These are phyloP conservation scores for Gopherus evgoodei DNA, from an alignment of 2,113 vertebrate species.

Conservation along the genomic window DNA sequence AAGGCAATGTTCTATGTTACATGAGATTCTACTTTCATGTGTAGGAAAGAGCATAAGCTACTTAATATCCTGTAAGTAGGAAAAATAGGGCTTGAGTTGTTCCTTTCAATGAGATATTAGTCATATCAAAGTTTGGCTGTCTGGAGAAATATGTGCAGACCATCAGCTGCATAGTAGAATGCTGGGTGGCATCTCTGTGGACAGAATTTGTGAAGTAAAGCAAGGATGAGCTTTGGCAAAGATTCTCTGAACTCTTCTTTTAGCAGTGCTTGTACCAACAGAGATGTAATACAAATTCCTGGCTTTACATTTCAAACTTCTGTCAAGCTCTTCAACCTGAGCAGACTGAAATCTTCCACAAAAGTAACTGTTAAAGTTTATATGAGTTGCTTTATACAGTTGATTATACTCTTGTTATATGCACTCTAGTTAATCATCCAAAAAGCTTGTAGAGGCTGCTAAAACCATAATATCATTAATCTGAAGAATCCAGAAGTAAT, in stretches of 20 bases:
- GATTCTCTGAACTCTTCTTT: background rate
- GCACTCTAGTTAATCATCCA: constrained; percentile 17
- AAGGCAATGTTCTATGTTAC: background rate
- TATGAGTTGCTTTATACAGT: background rate
- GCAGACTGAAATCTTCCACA: constrained; percentile 37
- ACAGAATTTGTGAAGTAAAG: background rate
- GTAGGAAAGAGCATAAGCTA: background rate
- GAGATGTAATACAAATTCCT: background rate
- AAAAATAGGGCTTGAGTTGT: background rate
- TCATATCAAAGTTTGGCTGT: background rate
- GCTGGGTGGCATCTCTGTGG: background rate
- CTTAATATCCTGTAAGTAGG: background rate
- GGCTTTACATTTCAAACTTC: constrained; percentile 14
- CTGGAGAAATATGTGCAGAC: background rate
- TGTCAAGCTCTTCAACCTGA: constrained; percentile 23
- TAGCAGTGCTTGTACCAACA: constrained; percentile 15
- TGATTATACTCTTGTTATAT: background rate
- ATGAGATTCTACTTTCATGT: background rate
- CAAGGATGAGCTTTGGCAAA: constrained; percentile 16
- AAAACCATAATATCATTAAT: background rate
- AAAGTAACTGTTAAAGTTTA: background rate
- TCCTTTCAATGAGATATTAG: background rate
- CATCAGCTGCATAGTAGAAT: background rate
- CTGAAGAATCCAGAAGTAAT: background rate
- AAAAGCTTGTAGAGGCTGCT: constrained; percentile 14